A percentile compares a stretch with the other conserved stretches of the same genome.
phyloP scores from a whole-genome alignment of 2,797 vertebrate genomes.

The Trematocara caparti region DNA sequence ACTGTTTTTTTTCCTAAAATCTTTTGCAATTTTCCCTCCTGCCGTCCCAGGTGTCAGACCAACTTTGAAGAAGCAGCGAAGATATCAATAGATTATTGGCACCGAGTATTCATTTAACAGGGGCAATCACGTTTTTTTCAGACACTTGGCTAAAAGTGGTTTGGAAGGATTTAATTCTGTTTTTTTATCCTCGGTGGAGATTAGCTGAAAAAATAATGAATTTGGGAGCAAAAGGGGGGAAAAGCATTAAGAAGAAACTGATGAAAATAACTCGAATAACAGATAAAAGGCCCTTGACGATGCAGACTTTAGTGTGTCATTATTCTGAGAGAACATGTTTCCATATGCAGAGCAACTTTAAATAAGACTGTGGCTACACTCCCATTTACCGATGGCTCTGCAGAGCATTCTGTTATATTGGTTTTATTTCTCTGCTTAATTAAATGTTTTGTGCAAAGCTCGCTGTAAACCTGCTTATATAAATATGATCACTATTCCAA shows the following conservation, averaged over 20 bases:
- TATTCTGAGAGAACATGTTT: conserved; percentile 38
- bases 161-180: conserved; percentile 60
- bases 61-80: conserved; percentile 62
- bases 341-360: neutral
- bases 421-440: neutral
- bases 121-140: conserved; percentile 65
- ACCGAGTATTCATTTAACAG: conserved; percentile 69
- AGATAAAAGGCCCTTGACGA: conserved; percentile 64
- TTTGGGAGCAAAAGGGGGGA: conserved; percentile 66
- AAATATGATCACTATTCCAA: neutral
- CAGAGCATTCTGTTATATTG: neutral
- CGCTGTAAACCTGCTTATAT: neutral
- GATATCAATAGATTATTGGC: conserved; percentile 73
- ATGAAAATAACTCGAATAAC: conserved; percentile 65
- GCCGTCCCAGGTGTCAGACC: conserved; percentile 70
- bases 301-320: conserved; percentile 57
- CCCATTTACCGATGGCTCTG: neutral
- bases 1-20: conserved; percentile 47
- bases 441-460: neutral
- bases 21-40: conserved; percentile 45
- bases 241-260: conserved; percentile 68
- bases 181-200: conserved; percentile 71
- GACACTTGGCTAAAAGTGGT: conserved; percentile 57
- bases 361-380: neutral
- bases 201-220: conserved; percentile 75